Evolutionary conservation across 2,888 invertebrate genomes (phyloP).

Genomic region (Agelastica alni): DNA sequence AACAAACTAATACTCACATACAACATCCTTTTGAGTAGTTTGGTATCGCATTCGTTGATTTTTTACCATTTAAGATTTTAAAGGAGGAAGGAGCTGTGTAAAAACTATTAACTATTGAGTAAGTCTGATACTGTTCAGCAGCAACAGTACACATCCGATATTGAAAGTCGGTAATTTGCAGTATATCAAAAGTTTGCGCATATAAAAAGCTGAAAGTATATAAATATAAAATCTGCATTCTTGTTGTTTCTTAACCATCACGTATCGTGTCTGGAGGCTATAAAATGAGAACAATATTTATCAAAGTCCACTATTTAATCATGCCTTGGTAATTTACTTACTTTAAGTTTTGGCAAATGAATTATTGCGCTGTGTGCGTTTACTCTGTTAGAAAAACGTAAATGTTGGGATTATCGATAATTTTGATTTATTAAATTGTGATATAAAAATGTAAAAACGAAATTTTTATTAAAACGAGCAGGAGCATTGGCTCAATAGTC

Average conservation of each 20-base stretch:
- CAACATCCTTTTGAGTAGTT: too few species aligned
- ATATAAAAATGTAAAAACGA: too few species aligned
- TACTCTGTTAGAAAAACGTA: slow-evolving; percentile 30
- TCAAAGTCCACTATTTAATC: slow-evolving; percentile 54
- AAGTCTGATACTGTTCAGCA: too few species aligned
- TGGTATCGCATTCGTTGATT: too few species aligned
- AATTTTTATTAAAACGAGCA: too few species aligned
- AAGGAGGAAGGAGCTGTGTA: too few species aligned
- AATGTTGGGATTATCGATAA: slow-evolving; percentile 25
- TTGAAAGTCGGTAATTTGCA: slow-evolving; percentile 40
- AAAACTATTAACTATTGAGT: too few species aligned
- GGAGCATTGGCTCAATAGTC: too few species aligned
- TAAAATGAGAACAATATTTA: slow-evolving; percentile 52
- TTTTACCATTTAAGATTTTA: too few species aligned
- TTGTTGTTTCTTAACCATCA: slow-evolving; percentile 42
- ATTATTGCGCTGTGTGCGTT: slow-evolving; percentile 26
- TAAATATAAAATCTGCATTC: slow-evolving; percentile 51
- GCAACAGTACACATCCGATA: too few species aligned
- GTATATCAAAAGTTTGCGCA: slow-evolving; percentile 43
- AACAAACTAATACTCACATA: too few species aligned
- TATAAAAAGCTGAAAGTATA: slow-evolving; percentile 35
- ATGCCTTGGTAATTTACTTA: slow-evolving; percentile 52
- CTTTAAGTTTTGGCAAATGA: slow-evolving; percentile 38
- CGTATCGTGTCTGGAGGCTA: slow-evolving; percentile 49
- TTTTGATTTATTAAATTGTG: slow-evolving; percentile 17